phyloP scores from a whole-genome alignment of 2,797 vertebrate species.

The Oophaga sylvatica region DNA sequence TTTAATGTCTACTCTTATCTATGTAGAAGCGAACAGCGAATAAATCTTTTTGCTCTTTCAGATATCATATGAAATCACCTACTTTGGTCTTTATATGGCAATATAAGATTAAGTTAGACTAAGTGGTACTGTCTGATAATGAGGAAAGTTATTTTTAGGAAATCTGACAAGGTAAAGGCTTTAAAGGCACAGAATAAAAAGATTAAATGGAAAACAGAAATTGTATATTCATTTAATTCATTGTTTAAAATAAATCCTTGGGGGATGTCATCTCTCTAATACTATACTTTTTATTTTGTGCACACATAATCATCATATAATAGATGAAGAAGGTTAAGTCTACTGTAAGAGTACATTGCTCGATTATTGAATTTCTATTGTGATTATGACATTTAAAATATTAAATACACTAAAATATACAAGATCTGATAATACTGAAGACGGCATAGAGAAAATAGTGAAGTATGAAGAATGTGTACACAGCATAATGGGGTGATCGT shows the following conservation, averaged over 20 bases:
- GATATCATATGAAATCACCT: conserved; percentile 12
- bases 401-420: background rate
- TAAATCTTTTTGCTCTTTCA: background rate
- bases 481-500: too few species aligned
- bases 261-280: conserved; percentile 35
- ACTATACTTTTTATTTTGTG: conserved; percentile 23
- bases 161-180: conserved; percentile 48
- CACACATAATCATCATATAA: conserved; percentile 15
- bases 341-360: conserved; percentile 39
- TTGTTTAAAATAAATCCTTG: conserved; percentile 46
- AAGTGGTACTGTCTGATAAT: conserved; percentile 22
- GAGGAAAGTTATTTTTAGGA: conserved; percentile 19
- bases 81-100: background rate
- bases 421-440: background rate
- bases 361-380: background rate
- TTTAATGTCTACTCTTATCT: conserved; percentile 8
- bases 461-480: background rate
- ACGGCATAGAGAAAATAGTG: background rate
- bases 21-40: background rate
- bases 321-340: conserved; percentile 24
- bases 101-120: conserved; percentile 13
- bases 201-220: conserved; percentile 51
- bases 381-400: background rate
- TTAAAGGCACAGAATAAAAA: conserved; percentile 47
- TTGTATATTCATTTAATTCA: conserved; percentile 50